Evolutionary conservation across 2,888 invertebrate species (phyloP).

Genomic region (Silvanus unidentatus): DNA sequence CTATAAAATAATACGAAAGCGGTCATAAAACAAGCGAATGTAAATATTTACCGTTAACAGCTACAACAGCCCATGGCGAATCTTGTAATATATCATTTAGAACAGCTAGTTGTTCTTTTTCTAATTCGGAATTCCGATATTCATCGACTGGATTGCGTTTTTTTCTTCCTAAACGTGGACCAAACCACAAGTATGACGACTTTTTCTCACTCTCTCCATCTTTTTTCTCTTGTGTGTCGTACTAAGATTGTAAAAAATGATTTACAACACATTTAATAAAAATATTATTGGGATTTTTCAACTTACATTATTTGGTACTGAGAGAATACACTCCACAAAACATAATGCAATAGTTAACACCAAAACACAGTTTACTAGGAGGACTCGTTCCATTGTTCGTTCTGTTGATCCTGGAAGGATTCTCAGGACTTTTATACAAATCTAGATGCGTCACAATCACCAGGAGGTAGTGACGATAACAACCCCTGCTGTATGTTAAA

Average conservation of each 20-base stretch:
- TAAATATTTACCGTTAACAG: constrained; percentile 37
- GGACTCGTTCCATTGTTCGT: constrained; percentile 28
- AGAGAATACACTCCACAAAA: constrained; percentile 5
- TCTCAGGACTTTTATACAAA: constrained; percentile 27
- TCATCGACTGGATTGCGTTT: constrained; percentile 42
- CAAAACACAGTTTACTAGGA: constrained; percentile 24
- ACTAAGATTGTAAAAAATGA: constrained; percentile 12
- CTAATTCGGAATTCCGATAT: constrained; percentile 22
- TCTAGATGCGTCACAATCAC: constrained; percentile 23
- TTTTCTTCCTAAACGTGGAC: constrained; percentile 50
- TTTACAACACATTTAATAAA: not conserved
- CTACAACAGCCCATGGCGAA: constrained; percentile 42
- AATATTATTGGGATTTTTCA: not conserved
- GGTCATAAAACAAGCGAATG: constrained; percentile 1
- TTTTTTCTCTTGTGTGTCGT: constrained; percentile 6
- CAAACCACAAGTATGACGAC: constrained; percentile 47
- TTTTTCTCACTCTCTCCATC: constrained; percentile 18
- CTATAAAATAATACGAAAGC: not conserved
- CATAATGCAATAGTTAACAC: constrained; percentile 15
- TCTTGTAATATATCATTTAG: constrained; percentile 43
- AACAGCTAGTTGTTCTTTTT: constrained; percentile 36
- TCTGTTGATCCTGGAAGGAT: constrained; percentile 14
- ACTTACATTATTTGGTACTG: constrained; percentile 10
- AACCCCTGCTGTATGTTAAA: constrained; percentile 34
- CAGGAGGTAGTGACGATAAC: constrained; percentile 34